Evolutionary conservation across 1,140 invertebrate genomes (phyloP), one percentile per base, ranked within the genome.

Genomic region (Proales similis): DNA sequence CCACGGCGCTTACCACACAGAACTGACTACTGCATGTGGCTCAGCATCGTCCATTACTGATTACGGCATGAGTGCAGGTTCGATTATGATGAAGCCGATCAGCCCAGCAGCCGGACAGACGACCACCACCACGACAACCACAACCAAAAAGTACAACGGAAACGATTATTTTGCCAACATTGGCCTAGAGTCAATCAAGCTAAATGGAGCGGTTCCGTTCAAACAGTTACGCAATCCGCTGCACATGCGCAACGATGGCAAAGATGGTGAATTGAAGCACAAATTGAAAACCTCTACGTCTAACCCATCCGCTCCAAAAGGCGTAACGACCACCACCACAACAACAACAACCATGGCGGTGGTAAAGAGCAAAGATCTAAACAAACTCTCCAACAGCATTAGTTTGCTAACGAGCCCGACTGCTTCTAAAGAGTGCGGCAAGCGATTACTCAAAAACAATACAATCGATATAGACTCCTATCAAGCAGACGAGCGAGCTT

Each of bases 11-110:
- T n/a, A n/a, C n/a, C n/a, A n/a, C n/a, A n/a, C n/a, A n/a, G n/a
- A n/a, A n/a, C n/a, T n/a, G n/a, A n/a, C n/a, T n/a, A n/a, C n/a
- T n/a, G n/a, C n/a, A n/a, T n/a, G n/a, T n/a, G n/a, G n/a, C n/a
- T n/a, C n/a, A n/a, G n/a, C n/a, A n/a, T n/a, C n/a, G n/a, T n/a
- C n/a, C n/a, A n/a, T n/a, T n/a, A n/a, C n/a, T n/a, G n/a, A n/a
- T n/a, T n/a, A n/a, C n/a, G n/a, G n/a, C n/a, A n/a, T n/a, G n/a
- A n/a, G n/a, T n/a, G n/a, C 51, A 14, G 36, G 39, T 57, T 39
- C 51, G n/a, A 57, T 57, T 24, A 57, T 57, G 51, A 57, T 57
- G 51, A 57, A 57, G 27, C 38, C 51, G 5, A 42, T 57, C 14
- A 24, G 14, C 11, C 22, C 33, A 4, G 22, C 48, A 4, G 38